These are phyloP conservation scores for Cossypha niveicapilla DNA, from an alignment of 2,797 vertebrate genomes.

Conservation along the genomic window DNA sequence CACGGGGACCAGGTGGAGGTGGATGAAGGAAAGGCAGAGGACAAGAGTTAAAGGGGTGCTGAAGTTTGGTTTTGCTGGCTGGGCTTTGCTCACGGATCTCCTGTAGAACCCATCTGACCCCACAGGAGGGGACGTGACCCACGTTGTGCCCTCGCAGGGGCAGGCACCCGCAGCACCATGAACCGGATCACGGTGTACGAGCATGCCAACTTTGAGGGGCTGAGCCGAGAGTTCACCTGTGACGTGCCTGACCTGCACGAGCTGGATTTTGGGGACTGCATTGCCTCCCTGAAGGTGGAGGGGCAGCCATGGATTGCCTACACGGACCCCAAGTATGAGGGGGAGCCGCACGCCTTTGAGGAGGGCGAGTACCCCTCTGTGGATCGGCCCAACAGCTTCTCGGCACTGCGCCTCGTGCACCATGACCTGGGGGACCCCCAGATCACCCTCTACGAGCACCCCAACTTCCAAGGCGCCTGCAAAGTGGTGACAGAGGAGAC, in stretches of 20 bases:
- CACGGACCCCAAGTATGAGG: conserved; percentile 26
- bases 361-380: conserved; percentile 52
- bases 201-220: conserved; percentile 34
- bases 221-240: conserved; percentile 60
- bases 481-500: conserved; percentile 66
- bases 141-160: background rate
- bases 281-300: conserved; percentile 59
- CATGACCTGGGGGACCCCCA: conserved; percentile 57
- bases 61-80: background rate
- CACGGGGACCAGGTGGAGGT: fast-evolving
- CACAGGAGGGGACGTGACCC: background rate
- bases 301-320: conserved; percentile 69
- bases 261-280: conserved; percentile 65
- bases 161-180: background rate
- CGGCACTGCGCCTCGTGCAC: conserved; percentile 42
- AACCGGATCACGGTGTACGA: conserved; percentile 54
- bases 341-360: background rate
- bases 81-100: background rate
- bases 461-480: conserved; percentile 40
- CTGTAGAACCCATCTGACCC: fast-evolving
- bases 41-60: background rate
- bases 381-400: conserved; percentile 47
- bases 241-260: conserved; percentile 52
- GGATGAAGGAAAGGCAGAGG: background rate
- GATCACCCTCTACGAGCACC: conserved; percentile 60